These are phyloP conservation scores for Acropternis orthonyx DNA, from an alignment of 2,797 vertebrate genomes.

Conservation along the genomic window DNA sequence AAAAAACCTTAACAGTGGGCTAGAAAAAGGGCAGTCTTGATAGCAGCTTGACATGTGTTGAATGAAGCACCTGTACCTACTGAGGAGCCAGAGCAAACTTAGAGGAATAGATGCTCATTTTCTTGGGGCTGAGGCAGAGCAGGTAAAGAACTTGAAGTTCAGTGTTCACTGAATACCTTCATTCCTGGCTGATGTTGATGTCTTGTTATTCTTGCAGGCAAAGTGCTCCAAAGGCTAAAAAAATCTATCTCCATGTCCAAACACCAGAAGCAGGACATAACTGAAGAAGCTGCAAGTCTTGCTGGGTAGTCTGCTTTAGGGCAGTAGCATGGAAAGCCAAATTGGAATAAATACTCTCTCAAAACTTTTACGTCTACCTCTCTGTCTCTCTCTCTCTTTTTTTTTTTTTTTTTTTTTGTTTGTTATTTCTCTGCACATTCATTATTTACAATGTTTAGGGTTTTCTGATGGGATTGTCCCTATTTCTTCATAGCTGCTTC, in stretches of 20 bases:
- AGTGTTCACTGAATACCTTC: neutral
- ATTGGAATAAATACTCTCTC: neutral
- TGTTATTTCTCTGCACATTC: neutral
- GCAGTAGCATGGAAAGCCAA: neutral
- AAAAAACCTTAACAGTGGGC: neutral
- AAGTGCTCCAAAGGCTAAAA: slow-evolving; percentile 1
- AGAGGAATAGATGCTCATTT: neutral
- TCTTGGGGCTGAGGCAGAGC: neutral
- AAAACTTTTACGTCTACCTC: neutral
- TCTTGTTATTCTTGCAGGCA: slow-evolving; percentile 25
- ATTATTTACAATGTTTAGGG: neutral
- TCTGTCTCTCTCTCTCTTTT: neutral
- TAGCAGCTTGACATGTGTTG: neutral
- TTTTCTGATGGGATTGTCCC: neutral
- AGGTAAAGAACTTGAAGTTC: neutral
- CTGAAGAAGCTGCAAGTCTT: neutral
- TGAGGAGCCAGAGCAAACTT: neutral
- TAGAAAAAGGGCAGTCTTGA: neutral
- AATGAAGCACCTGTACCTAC: neutral
- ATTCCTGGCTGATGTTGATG: neutral
- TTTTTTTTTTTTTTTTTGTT: neutral
- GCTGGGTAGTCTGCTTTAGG: neutral
- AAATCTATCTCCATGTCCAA: slow-evolving; percentile 33
- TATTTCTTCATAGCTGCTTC: neutral
- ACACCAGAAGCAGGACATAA: neutral